Conservation (phyloP, 2,888 invertebrate genomes). For the Argyra leucocephala region DNA sequence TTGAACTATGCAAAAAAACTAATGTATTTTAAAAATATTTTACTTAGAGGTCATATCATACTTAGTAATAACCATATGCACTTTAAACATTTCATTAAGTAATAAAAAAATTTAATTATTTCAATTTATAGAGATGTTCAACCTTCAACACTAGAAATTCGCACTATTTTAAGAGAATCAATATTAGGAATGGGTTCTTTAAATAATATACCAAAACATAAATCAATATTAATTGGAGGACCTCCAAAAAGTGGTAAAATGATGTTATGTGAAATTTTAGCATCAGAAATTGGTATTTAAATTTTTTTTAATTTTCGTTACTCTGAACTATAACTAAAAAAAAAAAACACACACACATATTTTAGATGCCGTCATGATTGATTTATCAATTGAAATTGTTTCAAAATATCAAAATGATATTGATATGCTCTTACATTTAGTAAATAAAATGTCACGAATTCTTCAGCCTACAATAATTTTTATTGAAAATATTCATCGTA, state of each 20-base stretch:
- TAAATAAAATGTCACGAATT: slow-evolving; percentile 52
- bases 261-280: slow-evolving; percentile 58
- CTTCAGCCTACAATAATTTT: slow-evolving; percentile 54
- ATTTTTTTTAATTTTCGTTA: too few relatives aligned
- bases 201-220: slow-evolving; percentile 40
- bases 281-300: slow-evolving; percentile 52
- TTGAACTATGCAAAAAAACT: too few relatives aligned
- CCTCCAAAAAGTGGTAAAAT: slow-evolving; percentile 58
- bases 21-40: too few relatives aligned
- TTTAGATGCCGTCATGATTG: slow-evolving; percentile 51
- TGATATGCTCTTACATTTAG: slow-evolving; percentile 52
- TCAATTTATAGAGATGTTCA: slow-evolving; percentile 33
- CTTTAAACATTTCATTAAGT: neutral
- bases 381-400: slow-evolving; percentile 54
- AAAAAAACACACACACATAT: neutral
- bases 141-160: slow-evolving; percentile 48
- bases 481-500: slow-evolving; percentile 48
- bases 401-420: slow-evolving; percentile 52
- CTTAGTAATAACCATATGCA: neutral
- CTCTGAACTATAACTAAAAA: too few relatives aligned
- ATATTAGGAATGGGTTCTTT: slow-evolving; percentile 39
- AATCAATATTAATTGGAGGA: slow-evolving; percentile 58
- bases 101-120: neutral
- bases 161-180: slow-evolving; percentile 47
- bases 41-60: too few relatives aligned